Evolutionary conservation across 2,888 invertebrate genomes (phyloP).

Genomic region (Amphimallon solstitiale): DNA sequence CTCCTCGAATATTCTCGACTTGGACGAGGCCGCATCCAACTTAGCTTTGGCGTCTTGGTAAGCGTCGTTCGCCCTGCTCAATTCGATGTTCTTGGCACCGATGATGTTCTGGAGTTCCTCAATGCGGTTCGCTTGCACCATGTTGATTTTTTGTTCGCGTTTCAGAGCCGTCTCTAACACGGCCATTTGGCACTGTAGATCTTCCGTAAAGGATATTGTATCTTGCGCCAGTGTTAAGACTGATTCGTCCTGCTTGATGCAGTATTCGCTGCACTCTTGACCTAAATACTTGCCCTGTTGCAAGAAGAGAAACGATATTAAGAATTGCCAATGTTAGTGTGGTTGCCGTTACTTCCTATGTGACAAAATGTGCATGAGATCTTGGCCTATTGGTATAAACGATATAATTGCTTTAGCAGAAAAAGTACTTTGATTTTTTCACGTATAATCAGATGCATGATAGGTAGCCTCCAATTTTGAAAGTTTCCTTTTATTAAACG

Average conservation of each 20-base stretch:
- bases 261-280: constrained; percentile 22
- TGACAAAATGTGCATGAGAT: no score
- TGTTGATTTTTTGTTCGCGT: constrained; percentile 43
- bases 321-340: no score
- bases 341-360: no score
- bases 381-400: no score
- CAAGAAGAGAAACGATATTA: background rate
- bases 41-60: constrained; percentile 35
- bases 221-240: constrained; percentile 32
- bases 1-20: constrained; percentile 47
- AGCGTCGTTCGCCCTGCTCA: constrained; percentile 48
- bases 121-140: constrained; percentile 49
- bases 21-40: constrained; percentile 14
- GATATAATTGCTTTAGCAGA: no score
- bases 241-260: constrained; percentile 32
- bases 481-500: no score
- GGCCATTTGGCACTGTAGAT: constrained; percentile 31
- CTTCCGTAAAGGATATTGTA: constrained; percentile 28
- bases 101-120: constrained; percentile 54
- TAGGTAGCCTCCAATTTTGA: no score
- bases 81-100: constrained; percentile 47
- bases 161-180: constrained; percentile 34
- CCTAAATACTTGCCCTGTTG: constrained; percentile 21
- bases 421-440: no score
- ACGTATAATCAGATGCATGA: no score